Conservation (phyloP, 2,113 vertebrate species). For the Emydocephalus ijimae region DNA sequence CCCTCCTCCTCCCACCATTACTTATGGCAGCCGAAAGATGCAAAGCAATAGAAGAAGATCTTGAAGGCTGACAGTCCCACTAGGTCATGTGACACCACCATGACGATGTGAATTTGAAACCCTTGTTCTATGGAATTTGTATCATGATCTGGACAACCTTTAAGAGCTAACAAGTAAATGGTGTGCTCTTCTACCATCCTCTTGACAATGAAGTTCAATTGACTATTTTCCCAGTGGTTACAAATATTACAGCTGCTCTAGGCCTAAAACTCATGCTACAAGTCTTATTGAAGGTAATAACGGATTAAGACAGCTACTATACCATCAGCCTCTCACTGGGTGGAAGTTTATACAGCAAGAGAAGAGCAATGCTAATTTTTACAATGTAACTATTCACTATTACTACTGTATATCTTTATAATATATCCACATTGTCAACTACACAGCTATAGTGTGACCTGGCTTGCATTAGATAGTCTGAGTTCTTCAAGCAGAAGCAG, state of each 20-base stretch:
- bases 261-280: not conserved
- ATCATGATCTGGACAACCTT: not conserved
- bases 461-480: not conserved
- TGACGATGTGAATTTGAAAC: too few relatives aligned
- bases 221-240: not conserved
- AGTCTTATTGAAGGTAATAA: not conserved
- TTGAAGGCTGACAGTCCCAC: too few relatives aligned
- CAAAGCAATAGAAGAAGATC: too few relatives aligned
- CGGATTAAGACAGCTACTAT: not conserved
- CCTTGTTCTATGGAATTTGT: not conserved
- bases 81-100: too few relatives aligned
- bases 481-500: not conserved
- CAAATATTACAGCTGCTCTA: not conserved
- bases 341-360: not conserved
- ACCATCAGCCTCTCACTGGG: not conserved
- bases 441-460: not conserved
- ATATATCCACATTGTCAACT: not conserved
- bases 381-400: too few relatives aligned
- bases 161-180: not conserved
- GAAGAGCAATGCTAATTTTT: not conserved
- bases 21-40: too few relatives aligned
- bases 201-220: not conserved
- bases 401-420: too few relatives aligned
- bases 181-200: not conserved
- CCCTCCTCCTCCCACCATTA: too few relatives aligned